Evolutionary conservation across 2,888 invertebrate species (phyloP), one percentile per base, ranked within the genome.

Genomic region (Cheilosia impressa): DNA sequence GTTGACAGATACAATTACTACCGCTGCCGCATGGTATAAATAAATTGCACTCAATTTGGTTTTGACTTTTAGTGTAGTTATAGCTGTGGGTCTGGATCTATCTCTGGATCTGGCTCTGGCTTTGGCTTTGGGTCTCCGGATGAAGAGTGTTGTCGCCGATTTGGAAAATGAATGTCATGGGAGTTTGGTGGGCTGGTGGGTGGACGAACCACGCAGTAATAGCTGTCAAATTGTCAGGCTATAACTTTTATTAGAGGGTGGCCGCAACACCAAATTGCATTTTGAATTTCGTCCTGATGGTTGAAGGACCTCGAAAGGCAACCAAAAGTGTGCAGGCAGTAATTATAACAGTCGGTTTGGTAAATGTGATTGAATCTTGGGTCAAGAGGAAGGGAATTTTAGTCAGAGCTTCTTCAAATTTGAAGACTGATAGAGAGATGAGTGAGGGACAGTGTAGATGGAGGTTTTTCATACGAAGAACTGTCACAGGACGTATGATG

Each of bases 1-100:
- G 72, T 78, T 82, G 82, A 66, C 66, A 78, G 72, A 66, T 45
- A 47, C 65, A 66, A 78, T 78, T 78, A 72, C 34, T 71, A 47
- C 52, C 68, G 62, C 76, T 63, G 69, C 55, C 76, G 62, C 31
- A 76, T 76, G 55, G 68, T 50, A 57, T 53, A 71, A 71, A 81
- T 60, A 71, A 52, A 65, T 71, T 65, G 43, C 22, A 77, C 69
- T 76, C 58, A 71, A 76, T 69, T 80, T 68, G 43, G 52, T 52
- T 81, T 60, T 77, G 55, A 69, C 62, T 62, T 77, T 66, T 76
- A 66, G 57, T 76, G 65, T 17, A 45, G 22, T 4, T 22, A 13
- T 24, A 52, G 6, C 22, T 10, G 10, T 7, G 7, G 38, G 43
- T 34, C 5, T 38, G 38, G 38, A 3, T 34, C 34, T 34, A 10